Evolutionary conservation across 2,113 vertebrate genomes (phyloP), one percentile per base, ranked within the genome.

Genomic region (Hydrochoerus hydrochaeris): DNA sequence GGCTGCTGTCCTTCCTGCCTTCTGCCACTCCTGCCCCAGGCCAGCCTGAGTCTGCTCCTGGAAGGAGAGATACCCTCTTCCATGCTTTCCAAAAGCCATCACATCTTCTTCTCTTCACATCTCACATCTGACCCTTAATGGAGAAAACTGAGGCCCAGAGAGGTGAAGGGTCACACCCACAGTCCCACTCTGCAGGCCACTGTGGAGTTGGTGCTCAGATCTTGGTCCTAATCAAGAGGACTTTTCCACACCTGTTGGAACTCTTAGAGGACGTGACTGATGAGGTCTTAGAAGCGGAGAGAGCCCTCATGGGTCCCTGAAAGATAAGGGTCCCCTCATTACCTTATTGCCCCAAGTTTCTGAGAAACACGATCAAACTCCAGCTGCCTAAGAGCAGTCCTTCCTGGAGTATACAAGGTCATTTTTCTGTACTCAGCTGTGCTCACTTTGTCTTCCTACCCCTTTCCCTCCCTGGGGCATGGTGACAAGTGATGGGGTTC

Each of bases 171-270:
- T 8, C 41, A 38, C 57, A 2, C 32, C 44, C 6, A 35, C 10
- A 26, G 46, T 3, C 60, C 10, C 58, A 4, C 57, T 2, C 0
- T 1, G 1, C 8, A 49, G 71, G 19, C 44, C 1, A 0, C 0
- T 12, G 84, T 54, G 3, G 4, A 11, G 65, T 0, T 12, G 4
- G 41, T 38, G 46, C 32, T 30, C 83, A 84, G 6, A 32, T 5
- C 78, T 62, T 7, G 16, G 49, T 88, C 62, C 38, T 80, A 57
- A n/a, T 7, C 69, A 17, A 57, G 49, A 88, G 67, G 28, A 54
- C 32, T 17, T 49, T 73, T 46, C 63, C 58, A 46, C 26, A 9
- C 46, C 0, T 26, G 30, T 28, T 46, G 85, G 80, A 41, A n/a
- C 83, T 26, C 54, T 58, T 38, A 2, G 75, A 63, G 52, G 26